Percentiles rank a stretch among this genome's conserved stretches.
phyloP scores from a whole-genome alignment of 2,113 vertebrate genomes.

The Ceyx cyanopectus region DNA sequence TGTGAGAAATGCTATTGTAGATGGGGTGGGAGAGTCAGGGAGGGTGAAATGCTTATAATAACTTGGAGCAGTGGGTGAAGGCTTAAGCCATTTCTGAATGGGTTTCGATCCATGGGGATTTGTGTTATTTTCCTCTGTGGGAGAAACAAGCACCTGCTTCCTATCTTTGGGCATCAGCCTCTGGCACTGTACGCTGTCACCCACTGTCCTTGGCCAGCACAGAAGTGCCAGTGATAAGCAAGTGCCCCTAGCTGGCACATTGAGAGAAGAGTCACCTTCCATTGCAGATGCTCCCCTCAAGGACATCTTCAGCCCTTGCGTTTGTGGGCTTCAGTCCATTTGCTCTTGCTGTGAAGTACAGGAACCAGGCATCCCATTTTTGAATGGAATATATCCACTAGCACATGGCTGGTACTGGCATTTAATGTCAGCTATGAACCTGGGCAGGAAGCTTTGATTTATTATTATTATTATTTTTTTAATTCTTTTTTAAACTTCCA shows the following conservation, averaged over 20 bases:
- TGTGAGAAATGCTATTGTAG: neutral
- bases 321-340: neutral
- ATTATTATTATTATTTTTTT: neutral
- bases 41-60: neutral
- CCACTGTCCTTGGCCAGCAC: accelerated
- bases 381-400: neutral
- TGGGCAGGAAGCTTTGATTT: neutral
- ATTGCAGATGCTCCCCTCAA: neutral
- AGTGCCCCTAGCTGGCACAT: neutral
- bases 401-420: neutral
- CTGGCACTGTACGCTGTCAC: neutral
- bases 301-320: neutral
- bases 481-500: neutral
- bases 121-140: neutral
- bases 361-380: conserved; percentile 14
- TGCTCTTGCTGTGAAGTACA: conserved; percentile 13
- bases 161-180: neutral
- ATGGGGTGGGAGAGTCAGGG: neutral
- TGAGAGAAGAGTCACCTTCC: neutral
- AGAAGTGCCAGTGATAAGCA: neutral
- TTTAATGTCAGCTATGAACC: conserved; percentile 30
- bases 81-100: neutral
- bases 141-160: accelerated
- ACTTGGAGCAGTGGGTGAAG: neutral
- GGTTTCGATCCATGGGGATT: neutral